These are phyloP conservation scores for Cossypha polioptera DNA, from an alignment of 2,797 vertebrate genomes.

Conservation along the genomic window DNA sequence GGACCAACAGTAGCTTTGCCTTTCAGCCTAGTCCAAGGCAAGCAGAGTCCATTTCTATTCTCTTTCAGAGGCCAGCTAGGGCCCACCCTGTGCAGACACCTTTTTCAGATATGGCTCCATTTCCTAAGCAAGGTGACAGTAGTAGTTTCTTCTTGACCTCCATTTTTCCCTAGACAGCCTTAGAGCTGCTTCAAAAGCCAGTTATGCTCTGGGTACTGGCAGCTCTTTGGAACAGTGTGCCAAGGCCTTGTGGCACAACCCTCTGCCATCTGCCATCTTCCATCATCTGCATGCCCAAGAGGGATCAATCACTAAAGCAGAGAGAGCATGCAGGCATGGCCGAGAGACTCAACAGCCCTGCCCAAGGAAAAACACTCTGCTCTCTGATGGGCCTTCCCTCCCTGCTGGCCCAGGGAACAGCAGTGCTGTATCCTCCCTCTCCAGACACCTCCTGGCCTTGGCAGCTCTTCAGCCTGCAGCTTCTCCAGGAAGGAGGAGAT, in stretches of 20 bases:
- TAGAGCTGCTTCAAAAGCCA: neutral
- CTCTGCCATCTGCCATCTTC: neutral
- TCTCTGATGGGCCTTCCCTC: neutral
- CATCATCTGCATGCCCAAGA: neutral
- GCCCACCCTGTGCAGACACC: accelerated
- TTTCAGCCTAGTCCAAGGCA: neutral
- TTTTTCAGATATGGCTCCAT: neutral
- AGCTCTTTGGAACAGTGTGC: neutral
- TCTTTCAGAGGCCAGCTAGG: neutral
- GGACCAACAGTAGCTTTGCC: neutral
- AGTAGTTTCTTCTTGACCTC: neutral
- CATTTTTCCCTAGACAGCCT: neutral
- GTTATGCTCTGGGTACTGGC: neutral
- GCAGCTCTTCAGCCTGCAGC: neutral
- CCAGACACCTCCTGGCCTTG: neutral
- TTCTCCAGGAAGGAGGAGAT: neutral
- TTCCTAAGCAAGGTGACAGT: neutral
- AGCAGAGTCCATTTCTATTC: neutral
- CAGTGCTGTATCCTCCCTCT: neutral
- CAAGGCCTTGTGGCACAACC: neutral
- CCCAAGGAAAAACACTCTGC: neutral
- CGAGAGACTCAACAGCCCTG: neutral
- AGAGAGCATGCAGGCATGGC: neutral
- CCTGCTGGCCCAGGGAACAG: neutral
- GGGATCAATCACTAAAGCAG: neutral